phyloP scores from a whole-genome alignment of 1,140 invertebrate genomes.

The Pseudachorutes palmiensis region DNA sequence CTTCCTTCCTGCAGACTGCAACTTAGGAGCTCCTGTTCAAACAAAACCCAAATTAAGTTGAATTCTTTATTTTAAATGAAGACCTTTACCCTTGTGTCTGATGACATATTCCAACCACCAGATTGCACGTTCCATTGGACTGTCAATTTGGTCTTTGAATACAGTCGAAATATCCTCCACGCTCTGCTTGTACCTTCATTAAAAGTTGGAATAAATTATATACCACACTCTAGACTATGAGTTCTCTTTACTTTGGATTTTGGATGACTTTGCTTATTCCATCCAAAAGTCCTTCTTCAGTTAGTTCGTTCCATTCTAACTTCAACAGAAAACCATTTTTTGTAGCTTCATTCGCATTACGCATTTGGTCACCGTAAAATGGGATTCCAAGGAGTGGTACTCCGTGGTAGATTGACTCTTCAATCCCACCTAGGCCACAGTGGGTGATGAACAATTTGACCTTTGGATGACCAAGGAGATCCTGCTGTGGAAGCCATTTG shows the following conservation, averaged over 20 bases:
- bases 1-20: conserved; percentile 11
- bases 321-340: neutral
- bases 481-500: conserved; percentile 22
- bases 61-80: neutral
- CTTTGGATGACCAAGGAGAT: conserved; percentile 27
- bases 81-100: conserved; percentile 37
- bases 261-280: neutral
- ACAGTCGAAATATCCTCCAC: conserved; percentile 48
- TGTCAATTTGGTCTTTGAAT: conserved; percentile 50
- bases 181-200: conserved; percentile 43
- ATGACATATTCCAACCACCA: conserved; percentile 56
- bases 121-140: conserved; percentile 49
- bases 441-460: conserved; percentile 21
- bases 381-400: conserved; percentile 23
- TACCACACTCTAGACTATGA: neutral
- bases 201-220: neutral
- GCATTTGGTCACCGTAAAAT: conserved; percentile 16
- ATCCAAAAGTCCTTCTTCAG: neutral
- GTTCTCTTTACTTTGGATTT: neutral
- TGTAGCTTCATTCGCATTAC: neutral
- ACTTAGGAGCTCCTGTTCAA: conserved; percentile 6
- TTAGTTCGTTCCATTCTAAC: neutral
- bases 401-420: conserved; percentile 20
- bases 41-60: neutral
- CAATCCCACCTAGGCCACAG: conserved; percentile 17